phyloP scores from a whole-genome alignment of 2,888 invertebrate genomes.

The Drosophila paracracens region DNA sequence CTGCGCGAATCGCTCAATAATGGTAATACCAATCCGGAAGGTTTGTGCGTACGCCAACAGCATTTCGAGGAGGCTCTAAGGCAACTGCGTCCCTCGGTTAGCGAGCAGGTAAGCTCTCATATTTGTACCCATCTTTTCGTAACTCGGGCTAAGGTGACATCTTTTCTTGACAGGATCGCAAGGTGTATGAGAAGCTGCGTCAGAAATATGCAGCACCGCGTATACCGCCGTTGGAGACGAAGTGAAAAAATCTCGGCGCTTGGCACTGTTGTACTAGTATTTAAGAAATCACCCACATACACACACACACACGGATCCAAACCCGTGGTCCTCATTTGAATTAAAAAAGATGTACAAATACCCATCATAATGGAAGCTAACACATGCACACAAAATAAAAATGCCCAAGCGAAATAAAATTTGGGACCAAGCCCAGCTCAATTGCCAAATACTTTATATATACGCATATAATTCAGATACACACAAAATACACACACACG shows the following conservation, averaged over 20 bases:
- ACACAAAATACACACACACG: not conserved
- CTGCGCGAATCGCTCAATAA: conserved; percentile 90
- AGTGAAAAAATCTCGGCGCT: conserved; percentile 43
- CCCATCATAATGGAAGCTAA: conserved; percentile 11
- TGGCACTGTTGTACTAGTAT: conserved; percentile 49
- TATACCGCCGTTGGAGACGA: conserved; percentile 53
- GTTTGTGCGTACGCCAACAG: conserved; percentile 88
- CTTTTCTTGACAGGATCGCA: conserved; percentile 87
- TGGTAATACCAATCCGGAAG: conserved; percentile 85
- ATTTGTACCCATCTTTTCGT: accelerated
- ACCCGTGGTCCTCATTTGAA: conserved; percentile 41
- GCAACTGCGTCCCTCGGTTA: conserved; percentile 95
- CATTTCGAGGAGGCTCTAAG: conserved; percentile 92
- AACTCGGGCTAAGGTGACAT: conserved; percentile 12
- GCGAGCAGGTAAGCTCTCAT: conserved; percentile 87
- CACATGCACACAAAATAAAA: conserved; percentile 28
- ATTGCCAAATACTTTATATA: conserved; percentile 14
- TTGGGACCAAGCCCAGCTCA: conserved; percentile 52
- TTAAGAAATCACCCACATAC: conserved; percentile 33
- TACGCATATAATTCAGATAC: conserved; percentile 14
- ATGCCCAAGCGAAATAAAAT: conserved; percentile 40
- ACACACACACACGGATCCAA: not conserved
- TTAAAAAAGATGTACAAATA: conserved; percentile 46
- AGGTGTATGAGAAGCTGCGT: conserved; percentile 91
- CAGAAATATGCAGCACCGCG: conserved; percentile 87